phyloP scores from a whole-genome alignment of 2,888 invertebrate genomes.

The Neocrepidodera transversa region DNA sequence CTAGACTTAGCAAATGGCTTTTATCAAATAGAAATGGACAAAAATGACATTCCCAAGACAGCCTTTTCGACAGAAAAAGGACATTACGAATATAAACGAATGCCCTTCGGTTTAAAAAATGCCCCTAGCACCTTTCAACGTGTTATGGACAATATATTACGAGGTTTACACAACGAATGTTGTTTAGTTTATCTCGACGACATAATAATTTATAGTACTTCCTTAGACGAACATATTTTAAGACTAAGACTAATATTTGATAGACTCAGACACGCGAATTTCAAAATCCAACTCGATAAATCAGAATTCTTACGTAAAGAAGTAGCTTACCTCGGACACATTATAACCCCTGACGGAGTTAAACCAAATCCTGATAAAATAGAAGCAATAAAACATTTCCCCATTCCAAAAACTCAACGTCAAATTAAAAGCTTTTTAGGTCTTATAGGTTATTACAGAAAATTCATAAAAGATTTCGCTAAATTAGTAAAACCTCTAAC shows the following conservation, averaged over 20 bases:
- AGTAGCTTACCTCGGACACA: conserved; percentile 34
- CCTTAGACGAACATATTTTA: conserved; percentile 47
- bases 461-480: conserved; percentile 36
- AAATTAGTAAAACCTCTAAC: neutral
- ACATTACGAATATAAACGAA: conserved; percentile 42
- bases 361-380: neutral
- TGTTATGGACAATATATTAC: no score
- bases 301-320: conserved; percentile 33
- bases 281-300: conserved; percentile 37
- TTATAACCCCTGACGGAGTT: conserved; percentile 20
- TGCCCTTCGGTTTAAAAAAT: conserved; percentile 46
- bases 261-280: conserved; percentile 33
- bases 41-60: conserved; percentile 36
- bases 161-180: no score
- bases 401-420: neutral
- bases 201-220: no score
- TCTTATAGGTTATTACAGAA: conserved; percentile 37
- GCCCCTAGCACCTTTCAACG: conserved; percentile 44
- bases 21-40: conserved; percentile 44
- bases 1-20: conserved; percentile 45
- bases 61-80: no score
- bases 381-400: neutral
- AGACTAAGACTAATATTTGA: conserved; percentile 39
- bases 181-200: neutral
- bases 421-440: conserved; percentile 26